Base-by-base conservation (phyloP, 2,888 invertebrate genomes). In the Julus scandinavius region DNA sequence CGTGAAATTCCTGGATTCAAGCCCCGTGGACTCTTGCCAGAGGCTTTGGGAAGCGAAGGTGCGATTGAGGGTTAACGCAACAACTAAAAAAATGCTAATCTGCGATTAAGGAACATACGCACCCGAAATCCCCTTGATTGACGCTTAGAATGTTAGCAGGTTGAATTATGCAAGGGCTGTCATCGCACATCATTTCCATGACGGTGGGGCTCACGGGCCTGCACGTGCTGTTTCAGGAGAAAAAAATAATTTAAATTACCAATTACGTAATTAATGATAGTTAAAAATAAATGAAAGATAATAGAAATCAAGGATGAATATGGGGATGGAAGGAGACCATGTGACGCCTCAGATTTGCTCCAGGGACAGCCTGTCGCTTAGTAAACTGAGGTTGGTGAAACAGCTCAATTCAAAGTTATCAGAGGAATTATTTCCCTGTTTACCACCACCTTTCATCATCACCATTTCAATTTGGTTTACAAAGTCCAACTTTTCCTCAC, bases 141-240 rank as follows among this genome's bases (percentile, higher is more conserved):
- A 98, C 94, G 1, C 94, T 93, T 0, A 94, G 91, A 11, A 97
- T 93, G 41, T 97, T 93, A 0, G 95, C 94, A 0, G 94, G 93
- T 90, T 96, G 96, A 89, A 97, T 94, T 17, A 98, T 92, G 91
- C 98, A 98, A 2, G 94, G 92, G 90, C 96, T 94, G 0, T 93
- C 91, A 88, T 95, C 95, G 92, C 97, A 98, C 0, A 93, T 90
- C 92, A 95, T 94, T 89, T 94, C 94, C 45, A 92, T 92, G 50
- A 91, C 90, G 88, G 91, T 91, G 17, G 91, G 89, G 88, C 91
- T 90, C 80, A 90, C 89, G 38, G 91, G 90, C 54, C 91, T 91
- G 90, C 94, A 94, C 58, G 92, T 93, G 91, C 93, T 93, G 91
- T 13, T 90, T 87, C 29, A 29, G 29, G 29, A 86, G 84, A 45